Evolutionary conservation across 1,140 invertebrate genomes (phyloP).

Genomic region (Solen grandis): DNA sequence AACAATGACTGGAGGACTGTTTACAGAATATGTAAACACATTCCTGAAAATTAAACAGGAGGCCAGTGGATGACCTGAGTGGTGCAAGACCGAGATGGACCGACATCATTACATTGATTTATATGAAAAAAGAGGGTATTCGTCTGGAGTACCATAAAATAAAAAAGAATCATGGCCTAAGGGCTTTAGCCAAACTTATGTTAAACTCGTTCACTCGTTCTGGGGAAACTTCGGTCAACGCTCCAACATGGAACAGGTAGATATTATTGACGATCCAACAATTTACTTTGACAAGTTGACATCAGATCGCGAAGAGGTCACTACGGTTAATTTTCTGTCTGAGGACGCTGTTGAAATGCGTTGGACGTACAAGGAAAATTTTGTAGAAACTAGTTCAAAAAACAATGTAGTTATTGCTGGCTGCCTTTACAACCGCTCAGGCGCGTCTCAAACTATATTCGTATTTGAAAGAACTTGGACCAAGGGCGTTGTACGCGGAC

Average conservation of each 20-base stretch:
- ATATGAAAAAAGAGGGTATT: constrained; percentile 69
- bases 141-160: constrained; percentile 73
- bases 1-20: constrained; percentile 1
- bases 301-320: constrained; percentile 30
- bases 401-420: constrained; percentile 76
- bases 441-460: constrained; percentile 16
- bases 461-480: constrained; percentile 7
- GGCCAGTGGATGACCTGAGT: constrained; percentile 49
- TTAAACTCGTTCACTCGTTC: constrained; percentile 57
- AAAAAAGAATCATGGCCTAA: constrained; percentile 72
- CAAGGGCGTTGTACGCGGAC: constrained; percentile 75
- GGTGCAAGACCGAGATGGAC: constrained; percentile 38
- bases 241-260: neutral
- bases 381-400: neutral
- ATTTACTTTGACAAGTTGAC: constrained; percentile 15
- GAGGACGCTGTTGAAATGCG: constrained; percentile 28
- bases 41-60: constrained; percentile 63
- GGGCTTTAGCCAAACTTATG: constrained; percentile 56
- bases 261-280: constrained; percentile 6
- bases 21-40: constrained; percentile 55
- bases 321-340: constrained; percentile 21
- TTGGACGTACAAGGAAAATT: constrained; percentile 14
- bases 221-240: constrained; percentile 5
- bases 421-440: constrained; percentile 42
- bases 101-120: constrained; percentile 65